Conservation (phyloP, 2,113 vertebrate species). For the Rhinogobius similis region DNA sequence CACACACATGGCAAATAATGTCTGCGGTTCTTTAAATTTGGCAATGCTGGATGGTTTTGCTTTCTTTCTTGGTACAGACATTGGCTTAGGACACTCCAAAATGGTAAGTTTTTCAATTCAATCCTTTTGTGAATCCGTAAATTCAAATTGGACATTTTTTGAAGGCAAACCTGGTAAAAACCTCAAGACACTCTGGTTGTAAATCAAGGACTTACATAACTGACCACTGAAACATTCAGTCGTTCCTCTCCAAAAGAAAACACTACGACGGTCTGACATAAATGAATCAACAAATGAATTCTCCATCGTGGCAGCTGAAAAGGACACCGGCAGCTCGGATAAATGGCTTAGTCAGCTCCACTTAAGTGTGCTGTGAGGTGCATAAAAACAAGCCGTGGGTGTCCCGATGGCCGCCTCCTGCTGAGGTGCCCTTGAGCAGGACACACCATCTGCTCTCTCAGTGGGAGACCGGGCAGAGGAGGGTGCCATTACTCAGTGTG, state of each 20-base stretch:
- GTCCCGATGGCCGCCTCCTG: background rate
- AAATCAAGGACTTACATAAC: background rate
- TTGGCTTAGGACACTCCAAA: no score
- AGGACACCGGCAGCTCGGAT: background rate
- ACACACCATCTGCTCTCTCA: background rate
- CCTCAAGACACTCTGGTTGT: no score
- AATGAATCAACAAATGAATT: background rate
- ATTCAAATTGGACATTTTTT: no score
- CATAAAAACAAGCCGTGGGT: background rate
- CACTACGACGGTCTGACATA: background rate
- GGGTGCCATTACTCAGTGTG: background rate
- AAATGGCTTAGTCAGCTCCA: slow-evolving; percentile 2
- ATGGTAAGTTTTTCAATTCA: no score
- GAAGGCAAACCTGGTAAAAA: no score
- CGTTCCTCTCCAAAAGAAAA: background rate
- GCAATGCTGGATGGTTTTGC: no score
- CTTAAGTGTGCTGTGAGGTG: background rate
- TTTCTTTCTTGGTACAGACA: no score
- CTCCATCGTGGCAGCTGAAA: background rate
- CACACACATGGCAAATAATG: background rate
- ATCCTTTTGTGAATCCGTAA: no score
- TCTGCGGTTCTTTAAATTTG: background rate
- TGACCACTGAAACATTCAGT: background rate
- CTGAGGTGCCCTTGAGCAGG: background rate
- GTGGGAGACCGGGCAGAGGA: background rate